phyloP scores from a whole-genome alignment of 2,888 invertebrate genomes.

The Xylota segnis region DNA sequence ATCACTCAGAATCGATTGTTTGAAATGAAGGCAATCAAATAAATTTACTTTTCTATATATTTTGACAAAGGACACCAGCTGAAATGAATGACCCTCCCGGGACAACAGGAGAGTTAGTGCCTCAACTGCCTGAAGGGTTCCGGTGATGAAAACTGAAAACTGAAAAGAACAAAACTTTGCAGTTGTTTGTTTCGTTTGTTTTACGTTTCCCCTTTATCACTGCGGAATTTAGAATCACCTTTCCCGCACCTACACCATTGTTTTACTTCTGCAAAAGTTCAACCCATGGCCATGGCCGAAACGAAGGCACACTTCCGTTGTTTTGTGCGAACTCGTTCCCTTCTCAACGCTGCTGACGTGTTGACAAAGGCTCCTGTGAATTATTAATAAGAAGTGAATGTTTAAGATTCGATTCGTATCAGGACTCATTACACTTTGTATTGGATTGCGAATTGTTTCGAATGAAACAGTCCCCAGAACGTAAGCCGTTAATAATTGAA shows the following conservation, averaged over 20 bases:
- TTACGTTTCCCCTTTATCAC: not conserved
- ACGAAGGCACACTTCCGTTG: not conserved
- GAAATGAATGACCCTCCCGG: conserved; percentile 39
- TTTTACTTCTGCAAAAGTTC: not conserved
- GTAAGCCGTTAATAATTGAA: not conserved
- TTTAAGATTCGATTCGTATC: not conserved
- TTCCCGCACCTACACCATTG: not conserved
- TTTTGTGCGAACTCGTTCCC: conserved; percentile 10
- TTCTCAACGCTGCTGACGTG: conserved; percentile 2
- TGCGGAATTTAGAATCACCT: conserved; percentile 1
- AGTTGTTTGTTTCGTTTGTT: conserved; percentile 17
- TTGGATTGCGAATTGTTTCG: not conserved
- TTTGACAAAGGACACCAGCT: conserved; percentile 15
- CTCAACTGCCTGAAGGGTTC: conserved; percentile 32
- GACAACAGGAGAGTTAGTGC: not conserved
- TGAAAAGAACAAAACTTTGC: conserved; percentile 1
- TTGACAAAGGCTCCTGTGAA: conserved; percentile 1
- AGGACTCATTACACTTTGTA: not conserved
- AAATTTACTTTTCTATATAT: conserved; percentile 16
- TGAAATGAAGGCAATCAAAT: conserved; percentile 42
- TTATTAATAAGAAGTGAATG: conserved; percentile 10
- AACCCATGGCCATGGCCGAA: not conserved
- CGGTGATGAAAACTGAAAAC: conserved; percentile 17
- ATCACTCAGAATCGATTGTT: conserved; percentile 20
- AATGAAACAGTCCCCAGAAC: not conserved